Evolutionary conservation across 2,113 vertebrate species (phyloP), one percentile per base, ranked within the genome.

Genomic region (Buteo buteo): DNA sequence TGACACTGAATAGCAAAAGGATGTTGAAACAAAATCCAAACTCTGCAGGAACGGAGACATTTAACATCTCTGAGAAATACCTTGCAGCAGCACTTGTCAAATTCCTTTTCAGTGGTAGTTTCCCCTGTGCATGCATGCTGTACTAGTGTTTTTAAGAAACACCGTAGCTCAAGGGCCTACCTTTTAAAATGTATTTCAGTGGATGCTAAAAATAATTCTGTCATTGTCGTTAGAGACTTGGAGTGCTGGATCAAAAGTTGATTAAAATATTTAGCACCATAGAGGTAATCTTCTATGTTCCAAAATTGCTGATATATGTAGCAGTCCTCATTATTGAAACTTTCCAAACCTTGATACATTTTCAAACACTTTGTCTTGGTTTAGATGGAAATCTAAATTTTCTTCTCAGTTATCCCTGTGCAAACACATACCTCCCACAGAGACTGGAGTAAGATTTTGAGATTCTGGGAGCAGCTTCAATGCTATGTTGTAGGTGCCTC

Each of bases 21-120:
- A 86, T 92, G 55, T 86, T 95, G 79, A 93, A 97, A 91, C 58
- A 89, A 95, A 87, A 95, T 69, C 80, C 70, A 61, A 28, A 69
- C 49, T 76, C 54, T 74, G 42, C 84, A 73, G 61, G 77, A 95
- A 77, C 5, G 11, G 59, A 80, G 47, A 74, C 28, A 42, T 93
- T 95, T 97, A 89, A 86, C 38, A 50, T 91, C 59, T 85, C 78
- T 5, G 8, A 94, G 89, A 93, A 90, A 59, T 79, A 93, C 73
- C 47, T 96, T 94, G 52, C 89, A 93, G 91, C 82, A 83, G 65
- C 84, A 77, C 76, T 90, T 94, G 58, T 82, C 81, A 92, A 45
- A 84, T 76, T 92, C 52, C 45, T 93, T 86, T 94, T 86, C 76
- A 55, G 45, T 50, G 66, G 44, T 72, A 83, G n/a, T 74, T 86